phyloP scores from a whole-genome alignment of 1,140 invertebrate genomes.

The Theocolax elegans region DNA sequence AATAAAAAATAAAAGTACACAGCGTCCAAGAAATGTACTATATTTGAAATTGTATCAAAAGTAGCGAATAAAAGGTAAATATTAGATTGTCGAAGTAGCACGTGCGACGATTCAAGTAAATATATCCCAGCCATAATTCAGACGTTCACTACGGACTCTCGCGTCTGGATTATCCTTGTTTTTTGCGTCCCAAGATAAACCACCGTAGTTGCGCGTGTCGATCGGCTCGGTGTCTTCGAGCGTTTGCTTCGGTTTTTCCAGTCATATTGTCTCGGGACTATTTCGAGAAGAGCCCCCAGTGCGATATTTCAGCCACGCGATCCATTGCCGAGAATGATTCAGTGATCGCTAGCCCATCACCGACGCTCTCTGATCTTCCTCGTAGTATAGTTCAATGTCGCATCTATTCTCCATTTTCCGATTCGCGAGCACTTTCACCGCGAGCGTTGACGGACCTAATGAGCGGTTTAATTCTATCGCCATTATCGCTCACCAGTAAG shows the following conservation, averaged over 20 bases:
- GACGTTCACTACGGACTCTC: background rate
- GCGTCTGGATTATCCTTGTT: background rate
- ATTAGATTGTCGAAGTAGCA: background rate
- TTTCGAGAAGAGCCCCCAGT: slow-evolving; percentile 59
- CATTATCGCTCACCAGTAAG: too few species aligned
- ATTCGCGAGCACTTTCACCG: background rate
- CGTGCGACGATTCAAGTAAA: background rate
- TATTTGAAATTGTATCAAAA: too few species aligned
- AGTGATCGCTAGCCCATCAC: slow-evolving; percentile 57
- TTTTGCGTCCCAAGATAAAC: background rate
- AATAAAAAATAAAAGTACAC: too few species aligned
- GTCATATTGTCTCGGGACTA: slow-evolving; percentile 57
- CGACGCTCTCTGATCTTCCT: slow-evolving; percentile 33
- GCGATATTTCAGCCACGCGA: slow-evolving; percentile 63
- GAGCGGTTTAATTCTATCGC: slow-evolving; percentile 4
- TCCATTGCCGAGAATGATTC: slow-evolving; percentile 66
- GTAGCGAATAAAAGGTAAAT: too few species aligned
- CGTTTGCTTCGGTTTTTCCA: background rate
- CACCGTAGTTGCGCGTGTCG: background rate
- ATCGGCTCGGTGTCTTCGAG: background rate
- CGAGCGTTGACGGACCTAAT: background rate
- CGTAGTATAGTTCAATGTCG: background rate
- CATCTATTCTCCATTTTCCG: background rate
- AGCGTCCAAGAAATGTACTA: too few species aligned
- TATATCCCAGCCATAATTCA: background rate